A percentile compares a stretch with the other conserved stretches of the same genome.
These are phyloP conservation scores for Lophochroa leadbeateri DNA, from an alignment of 2,113 vertebrate species.

Conservation along the genomic window DNA sequence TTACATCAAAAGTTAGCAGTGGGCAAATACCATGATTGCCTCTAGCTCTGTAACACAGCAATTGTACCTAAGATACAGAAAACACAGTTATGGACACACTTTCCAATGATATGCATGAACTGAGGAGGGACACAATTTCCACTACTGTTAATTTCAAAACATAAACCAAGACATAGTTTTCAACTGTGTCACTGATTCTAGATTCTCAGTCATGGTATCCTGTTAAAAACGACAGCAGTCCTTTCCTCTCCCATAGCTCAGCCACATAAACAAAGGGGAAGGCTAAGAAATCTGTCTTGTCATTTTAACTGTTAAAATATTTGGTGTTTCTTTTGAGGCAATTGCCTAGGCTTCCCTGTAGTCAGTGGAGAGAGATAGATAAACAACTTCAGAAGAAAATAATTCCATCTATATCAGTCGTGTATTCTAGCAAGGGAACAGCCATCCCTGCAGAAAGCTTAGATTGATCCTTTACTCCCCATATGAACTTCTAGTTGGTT, in stretches of 20 bases:
- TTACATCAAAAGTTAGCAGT: background rate
- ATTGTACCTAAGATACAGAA: background rate
- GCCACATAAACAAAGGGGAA: background rate
- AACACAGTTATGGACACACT: background rate
- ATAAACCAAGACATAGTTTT: background rate
- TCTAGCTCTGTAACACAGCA: background rate
- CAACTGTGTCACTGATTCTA: background rate
- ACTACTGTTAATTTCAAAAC: background rate
- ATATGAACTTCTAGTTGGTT: background rate
- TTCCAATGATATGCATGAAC: background rate
- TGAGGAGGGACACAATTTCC: background rate
- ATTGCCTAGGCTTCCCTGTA: background rate
- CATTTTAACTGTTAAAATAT: conserved; percentile 40
- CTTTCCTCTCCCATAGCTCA: background rate
- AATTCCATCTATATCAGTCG: background rate
- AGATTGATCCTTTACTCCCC: conserved; percentile 22
- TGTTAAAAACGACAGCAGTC: background rate
- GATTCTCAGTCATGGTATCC: background rate
- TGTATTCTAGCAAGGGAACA: conserved; percentile 16
- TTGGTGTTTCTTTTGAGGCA: conserved; percentile 33
- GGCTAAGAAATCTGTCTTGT: background rate
- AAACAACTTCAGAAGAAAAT: conserved; percentile 54
- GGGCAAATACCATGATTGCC: background rate
- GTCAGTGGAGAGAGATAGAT: background rate
- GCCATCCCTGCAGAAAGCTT: conserved; percentile 43